phyloP scores from a whole-genome alignment of 2,113 vertebrate genomes.

The Bubo blakistoni region DNA sequence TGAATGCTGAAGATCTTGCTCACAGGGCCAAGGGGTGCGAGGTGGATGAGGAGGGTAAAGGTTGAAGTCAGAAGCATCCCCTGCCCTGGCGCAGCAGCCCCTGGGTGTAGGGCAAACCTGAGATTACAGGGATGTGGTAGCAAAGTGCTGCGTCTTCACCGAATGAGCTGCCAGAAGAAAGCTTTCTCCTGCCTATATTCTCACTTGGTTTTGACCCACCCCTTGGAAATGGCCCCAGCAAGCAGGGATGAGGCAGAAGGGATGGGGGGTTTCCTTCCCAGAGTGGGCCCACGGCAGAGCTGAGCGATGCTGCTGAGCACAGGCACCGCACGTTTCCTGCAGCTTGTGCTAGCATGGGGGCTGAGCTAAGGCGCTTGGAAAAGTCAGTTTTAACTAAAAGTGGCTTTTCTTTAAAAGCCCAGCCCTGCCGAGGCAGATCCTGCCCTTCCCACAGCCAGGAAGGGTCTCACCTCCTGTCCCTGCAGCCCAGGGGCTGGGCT shows the following conservation, averaged over 20 bases:
- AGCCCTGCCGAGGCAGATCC: neutral
- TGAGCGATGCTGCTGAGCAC: neutral
- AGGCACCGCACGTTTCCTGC: accelerated
- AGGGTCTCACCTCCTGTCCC: neutral
- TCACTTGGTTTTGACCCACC: neutral
- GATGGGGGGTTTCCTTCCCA: neutral
- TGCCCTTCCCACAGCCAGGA: neutral
- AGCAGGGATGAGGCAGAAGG: neutral
- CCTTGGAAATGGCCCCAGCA: neutral
- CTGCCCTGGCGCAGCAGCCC: neutral
- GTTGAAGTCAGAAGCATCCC: neutral
- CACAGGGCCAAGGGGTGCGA: accelerated
- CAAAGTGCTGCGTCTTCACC: neutral
- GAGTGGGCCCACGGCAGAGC: neutral
- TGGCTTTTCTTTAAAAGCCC: neutral
- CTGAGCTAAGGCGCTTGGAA: neutral
- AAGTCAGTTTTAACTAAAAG: neutral
- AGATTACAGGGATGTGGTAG: neutral
- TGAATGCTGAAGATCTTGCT: neutral
- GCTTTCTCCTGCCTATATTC: neutral
- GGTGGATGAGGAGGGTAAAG: neutral
- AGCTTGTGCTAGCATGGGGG: neutral
- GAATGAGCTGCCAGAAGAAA: accelerated
- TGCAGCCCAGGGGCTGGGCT: neutral
- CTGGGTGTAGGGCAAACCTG: accelerated